These are phyloP conservation scores for Ephydatia muelleri DNA, from an alignment of 37 sponge, comb jelly and placozoan genomes.

Conservation along the genomic window DNA sequence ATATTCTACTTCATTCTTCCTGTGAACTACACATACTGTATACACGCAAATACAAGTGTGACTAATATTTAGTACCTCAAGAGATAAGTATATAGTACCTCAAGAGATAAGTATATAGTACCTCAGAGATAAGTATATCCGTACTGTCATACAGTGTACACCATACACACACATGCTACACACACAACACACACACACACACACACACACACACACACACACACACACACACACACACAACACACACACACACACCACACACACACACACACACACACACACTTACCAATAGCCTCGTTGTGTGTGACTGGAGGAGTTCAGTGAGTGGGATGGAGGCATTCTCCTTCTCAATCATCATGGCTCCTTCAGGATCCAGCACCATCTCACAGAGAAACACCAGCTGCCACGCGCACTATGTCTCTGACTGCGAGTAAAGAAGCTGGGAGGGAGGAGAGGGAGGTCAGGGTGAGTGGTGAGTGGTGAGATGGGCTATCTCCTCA, in stretches of 20 bases:
- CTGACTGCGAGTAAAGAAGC: conserved; percentile 76
- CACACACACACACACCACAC: no score
- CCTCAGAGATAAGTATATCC: no score
- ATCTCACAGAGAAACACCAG: conserved; percentile 92
- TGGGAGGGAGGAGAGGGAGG: conserved; percentile 6
- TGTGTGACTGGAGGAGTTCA: conserved; percentile 76
- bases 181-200: background rate
- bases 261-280: no score
- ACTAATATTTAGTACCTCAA: no score
- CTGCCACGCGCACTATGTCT: conserved; percentile 68
- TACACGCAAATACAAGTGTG: no score
- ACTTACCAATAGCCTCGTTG: conserved; percentile 84
- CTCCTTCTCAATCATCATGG: conserved; percentile 79
- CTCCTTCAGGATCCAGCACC: conserved; percentile 74
- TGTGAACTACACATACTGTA: no score
- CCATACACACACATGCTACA: background rate
- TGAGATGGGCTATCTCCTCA: background rate
- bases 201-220: background rate
- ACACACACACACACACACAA: no score
- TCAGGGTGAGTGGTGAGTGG: background rate
- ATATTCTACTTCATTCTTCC: no score
- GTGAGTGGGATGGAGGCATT: conserved; percentile 67
- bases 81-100: no score
- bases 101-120: no score
- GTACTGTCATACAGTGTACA: no score